phyloP scores from a whole-genome alignment of 2,888 invertebrate species.

The Mellilla xanthometata region DNA sequence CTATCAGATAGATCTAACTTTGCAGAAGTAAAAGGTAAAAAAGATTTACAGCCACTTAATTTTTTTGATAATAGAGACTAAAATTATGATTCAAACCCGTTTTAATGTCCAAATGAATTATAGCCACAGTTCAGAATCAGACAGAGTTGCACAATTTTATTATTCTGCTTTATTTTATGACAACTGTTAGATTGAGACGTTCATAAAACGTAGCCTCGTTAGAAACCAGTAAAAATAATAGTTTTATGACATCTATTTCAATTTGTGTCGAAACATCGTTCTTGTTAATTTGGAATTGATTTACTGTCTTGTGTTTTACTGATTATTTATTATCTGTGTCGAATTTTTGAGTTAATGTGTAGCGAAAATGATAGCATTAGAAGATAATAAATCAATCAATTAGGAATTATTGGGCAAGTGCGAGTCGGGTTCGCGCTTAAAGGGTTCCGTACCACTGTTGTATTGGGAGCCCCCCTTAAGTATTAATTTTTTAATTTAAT shows the following conservation, averaged over 20 bases:
- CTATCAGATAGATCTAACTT: too few species aligned
- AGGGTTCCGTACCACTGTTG: too few species aligned
- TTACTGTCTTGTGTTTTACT: slow-evolving; percentile 26
- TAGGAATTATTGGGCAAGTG: too few species aligned
- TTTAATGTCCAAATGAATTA: slow-evolving; percentile 22
- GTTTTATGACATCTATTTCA: slow-evolving; percentile 47
- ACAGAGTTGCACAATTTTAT: slow-evolving; percentile 42
- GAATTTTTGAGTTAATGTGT: too few species aligned
- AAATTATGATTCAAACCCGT: slow-evolving; percentile 10
- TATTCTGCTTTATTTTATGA: slow-evolving; percentile 43
- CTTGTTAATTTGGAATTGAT: slow-evolving; percentile 34
- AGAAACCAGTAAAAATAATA: slow-evolving; percentile 52
- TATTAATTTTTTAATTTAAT: too few species aligned
- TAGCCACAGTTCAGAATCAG: slow-evolving; percentile 14
- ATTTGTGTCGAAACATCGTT: slow-evolving; percentile 53
- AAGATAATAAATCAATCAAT: too few species aligned
- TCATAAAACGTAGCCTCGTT: slow-evolving; percentile 51
- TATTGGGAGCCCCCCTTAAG: too few species aligned
- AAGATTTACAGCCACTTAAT: neutral
- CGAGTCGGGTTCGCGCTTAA: too few species aligned
- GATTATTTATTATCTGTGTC: slow-evolving; percentile 15
- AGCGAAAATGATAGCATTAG: too few species aligned
- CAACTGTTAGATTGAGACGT: slow-evolving; percentile 44
- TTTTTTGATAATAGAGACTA: slow-evolving; percentile 6
- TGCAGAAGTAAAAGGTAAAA: too few species aligned